Conservation (phyloP, 2,888 invertebrate genomes). For the Cyrtodaria siliqua region DNA sequence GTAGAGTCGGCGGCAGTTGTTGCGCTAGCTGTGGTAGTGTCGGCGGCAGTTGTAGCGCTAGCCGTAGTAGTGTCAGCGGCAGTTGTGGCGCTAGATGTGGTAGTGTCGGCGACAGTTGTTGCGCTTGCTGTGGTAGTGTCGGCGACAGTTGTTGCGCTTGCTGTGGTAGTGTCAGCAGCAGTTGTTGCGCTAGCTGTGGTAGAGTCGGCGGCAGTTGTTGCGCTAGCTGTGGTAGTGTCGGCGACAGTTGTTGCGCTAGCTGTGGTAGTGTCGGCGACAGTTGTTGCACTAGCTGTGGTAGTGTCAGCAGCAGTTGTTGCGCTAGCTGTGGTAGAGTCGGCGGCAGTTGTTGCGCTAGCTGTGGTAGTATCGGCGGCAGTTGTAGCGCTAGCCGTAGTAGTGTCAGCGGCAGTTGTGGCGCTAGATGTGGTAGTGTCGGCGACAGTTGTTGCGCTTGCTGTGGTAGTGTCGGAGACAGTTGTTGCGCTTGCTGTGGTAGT, state of each 20-base stretch:
- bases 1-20: no score
- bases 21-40: not conserved
- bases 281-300: constrained; percentile 20
- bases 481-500: constrained; percentile 15
- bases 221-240: constrained; percentile 18
- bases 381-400: constrained; percentile 22
- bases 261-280: constrained; percentile 14
- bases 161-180: no score
- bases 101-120: not conserved
- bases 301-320: constrained; percentile 14
- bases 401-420: constrained; percentile 17
- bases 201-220: not conserved
- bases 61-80: not conserved
- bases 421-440: constrained; percentile 8
- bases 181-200: constrained; percentile 1
- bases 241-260: constrained; percentile 18
- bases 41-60: not conserved
- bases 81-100: not conserved
- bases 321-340: constrained; percentile 24
- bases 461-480: no score
- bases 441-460: constrained; percentile 6
- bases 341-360: constrained; percentile 19
- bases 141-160: no score
- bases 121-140: not conserved
- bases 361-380: constrained; percentile 20